These are phyloP conservation scores for Stictonetta naevosa DNA, from an alignment of 2,113 vertebrate genomes.

Conservation along the genomic window DNA sequence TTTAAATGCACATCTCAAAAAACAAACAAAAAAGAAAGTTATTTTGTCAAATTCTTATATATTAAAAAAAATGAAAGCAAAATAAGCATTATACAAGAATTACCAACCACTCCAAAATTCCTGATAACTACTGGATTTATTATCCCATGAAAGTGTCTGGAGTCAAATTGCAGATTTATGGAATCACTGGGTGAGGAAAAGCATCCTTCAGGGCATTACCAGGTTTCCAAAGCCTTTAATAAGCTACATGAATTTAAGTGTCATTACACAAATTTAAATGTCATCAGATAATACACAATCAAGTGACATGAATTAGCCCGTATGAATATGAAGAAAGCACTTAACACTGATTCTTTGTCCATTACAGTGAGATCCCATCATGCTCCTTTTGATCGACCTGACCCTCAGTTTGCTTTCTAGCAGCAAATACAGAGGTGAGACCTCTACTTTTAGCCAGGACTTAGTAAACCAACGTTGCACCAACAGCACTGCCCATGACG, in stretches of 20 bases:
- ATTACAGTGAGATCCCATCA: background rate
- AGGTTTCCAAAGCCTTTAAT: background rate
- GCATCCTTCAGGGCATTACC: background rate
- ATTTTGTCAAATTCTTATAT: background rate
- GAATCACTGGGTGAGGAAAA: background rate
- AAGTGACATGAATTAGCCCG: rapidly evolving
- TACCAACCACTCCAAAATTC: background rate
- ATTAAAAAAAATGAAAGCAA: background rate
- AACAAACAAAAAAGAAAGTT: background rate
- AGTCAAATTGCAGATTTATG: background rate
- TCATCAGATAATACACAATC: background rate
- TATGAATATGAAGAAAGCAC: background rate
- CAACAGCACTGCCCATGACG: rapidly evolving
- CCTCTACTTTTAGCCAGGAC: background rate
- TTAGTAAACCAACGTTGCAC: background rate
- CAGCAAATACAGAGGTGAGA: background rate
- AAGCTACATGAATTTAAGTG: background rate
- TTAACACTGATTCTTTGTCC: background rate
- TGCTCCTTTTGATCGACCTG: rapidly evolving
- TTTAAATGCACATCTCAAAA: background rate
- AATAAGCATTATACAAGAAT: background rate
- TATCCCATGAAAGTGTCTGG: background rate
- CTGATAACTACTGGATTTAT: background rate
- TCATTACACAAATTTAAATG: background rate
- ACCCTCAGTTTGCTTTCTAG: background rate